A percentile compares a stretch with the other conserved stretches of the same genome.
Conservation (phyloP, 2,113 vertebrate species). For the Pheucticus melanocephalus region DNA sequence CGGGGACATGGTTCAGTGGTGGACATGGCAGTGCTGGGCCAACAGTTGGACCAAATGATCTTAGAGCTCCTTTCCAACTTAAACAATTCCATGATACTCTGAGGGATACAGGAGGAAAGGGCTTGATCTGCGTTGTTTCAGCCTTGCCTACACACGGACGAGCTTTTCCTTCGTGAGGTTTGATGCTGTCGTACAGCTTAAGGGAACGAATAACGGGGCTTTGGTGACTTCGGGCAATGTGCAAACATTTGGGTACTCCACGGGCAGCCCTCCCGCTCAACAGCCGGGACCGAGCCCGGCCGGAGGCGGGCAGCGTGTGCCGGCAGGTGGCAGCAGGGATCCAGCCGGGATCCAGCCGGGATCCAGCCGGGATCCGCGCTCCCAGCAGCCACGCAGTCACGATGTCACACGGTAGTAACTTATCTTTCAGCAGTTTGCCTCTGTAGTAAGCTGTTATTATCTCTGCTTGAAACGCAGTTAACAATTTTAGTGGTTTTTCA, state of each 20-base stretch:
- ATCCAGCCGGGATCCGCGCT: not conserved
- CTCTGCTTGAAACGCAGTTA: not conserved
- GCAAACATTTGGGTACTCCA: fast-evolving
- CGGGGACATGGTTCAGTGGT: not conserved
- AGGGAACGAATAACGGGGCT: not conserved
- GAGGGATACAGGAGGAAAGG: not conserved
- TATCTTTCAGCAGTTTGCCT: not conserved
- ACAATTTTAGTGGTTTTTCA: not conserved
- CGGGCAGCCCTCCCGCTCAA: not conserved
- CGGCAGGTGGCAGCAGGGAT: slow-evolving; percentile 23
- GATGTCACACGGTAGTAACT: not conserved
- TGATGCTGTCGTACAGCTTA: fast-evolving
- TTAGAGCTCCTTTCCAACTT: not conserved
- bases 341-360: not conserved
- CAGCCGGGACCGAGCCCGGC: too few species aligned
- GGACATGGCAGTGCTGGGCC: not conserved
- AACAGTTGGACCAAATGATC: not conserved
- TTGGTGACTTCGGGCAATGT: not conserved
- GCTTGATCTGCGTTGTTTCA: fast-evolving
- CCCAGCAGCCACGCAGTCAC: not conserved
- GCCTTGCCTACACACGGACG: not conserved
- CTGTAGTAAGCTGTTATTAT: not conserved
- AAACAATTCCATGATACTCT: not conserved
- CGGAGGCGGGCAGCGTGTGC: not conserved
- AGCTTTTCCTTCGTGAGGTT: not conserved